Evolutionary conservation across 2,888 invertebrate species (phyloP).

Genomic region (Campoplex nolae): DNA sequence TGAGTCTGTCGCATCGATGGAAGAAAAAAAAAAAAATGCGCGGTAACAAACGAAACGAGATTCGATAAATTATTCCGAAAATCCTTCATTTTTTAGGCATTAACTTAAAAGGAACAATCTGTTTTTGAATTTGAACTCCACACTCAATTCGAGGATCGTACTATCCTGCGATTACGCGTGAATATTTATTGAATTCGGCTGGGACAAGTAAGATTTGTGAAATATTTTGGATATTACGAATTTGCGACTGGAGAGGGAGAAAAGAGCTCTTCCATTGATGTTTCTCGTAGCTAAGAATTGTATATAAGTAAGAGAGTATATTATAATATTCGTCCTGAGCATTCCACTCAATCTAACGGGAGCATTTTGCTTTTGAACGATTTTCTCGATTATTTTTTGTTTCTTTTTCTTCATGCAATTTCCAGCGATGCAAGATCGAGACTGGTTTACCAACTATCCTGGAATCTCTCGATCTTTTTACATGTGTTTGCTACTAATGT

Average conservation of each 20-base stretch:
- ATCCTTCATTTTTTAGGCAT: not conserved
- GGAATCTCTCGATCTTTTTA: constrained; percentile 71
- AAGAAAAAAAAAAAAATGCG: constrained; percentile 66
- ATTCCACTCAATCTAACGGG: constrained; percentile 76
- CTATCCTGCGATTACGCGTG: constrained; percentile 43
- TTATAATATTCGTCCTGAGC: constrained; percentile 76
- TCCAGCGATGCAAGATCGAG: constrained; percentile 40
- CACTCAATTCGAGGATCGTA: constrained; percentile 33
- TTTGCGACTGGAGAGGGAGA: constrained; percentile 11
- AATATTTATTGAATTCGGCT: constrained; percentile 36
- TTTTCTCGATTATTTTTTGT: constrained; percentile 71
- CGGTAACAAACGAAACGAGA: constrained; percentile 33
- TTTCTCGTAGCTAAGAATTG: constrained; percentile 78
- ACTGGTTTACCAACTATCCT: constrained; percentile 64
- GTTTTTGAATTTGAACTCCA: constrained; percentile 37
- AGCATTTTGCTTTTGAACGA: constrained; percentile 69
- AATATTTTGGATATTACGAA: constrained; percentile 55
- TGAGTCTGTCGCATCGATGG: constrained; percentile 76
- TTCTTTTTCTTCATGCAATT: constrained; percentile 69
- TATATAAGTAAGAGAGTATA: constrained; percentile 76
- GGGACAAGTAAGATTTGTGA: constrained; percentile 23
- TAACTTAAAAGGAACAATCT: not conserved
- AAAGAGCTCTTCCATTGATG: constrained; percentile 78
- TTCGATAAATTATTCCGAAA: constrained; percentile 55
- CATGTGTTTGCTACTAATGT: constrained; percentile 76